Evolutionary conservation across 2,113 vertebrate species (phyloP), one percentile per base, ranked within the genome.

Genomic region (Embiotoca jacksoni): DNA sequence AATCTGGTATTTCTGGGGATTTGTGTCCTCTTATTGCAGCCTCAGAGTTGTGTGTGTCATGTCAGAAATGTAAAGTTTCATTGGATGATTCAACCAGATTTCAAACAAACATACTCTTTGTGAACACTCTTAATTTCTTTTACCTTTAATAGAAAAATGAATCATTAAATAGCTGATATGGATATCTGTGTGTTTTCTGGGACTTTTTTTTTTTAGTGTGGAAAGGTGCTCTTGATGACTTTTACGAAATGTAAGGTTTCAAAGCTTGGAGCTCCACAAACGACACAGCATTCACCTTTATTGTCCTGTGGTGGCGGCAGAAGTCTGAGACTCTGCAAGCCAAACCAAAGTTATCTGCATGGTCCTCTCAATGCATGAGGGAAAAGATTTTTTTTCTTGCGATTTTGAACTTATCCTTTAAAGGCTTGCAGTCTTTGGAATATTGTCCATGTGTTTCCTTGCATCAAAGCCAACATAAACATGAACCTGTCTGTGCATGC

Each of bases 401-500:
- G 15, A 3, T 63, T 60, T 64, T 10, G 14, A 72, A 75, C 49
- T 41, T 53, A 55, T 14, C 30, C 41, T 75, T 75, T 72, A 68
- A 78, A 78, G 64, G 57, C 62, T 11, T 73, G 61, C 64, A 23
- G 82, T 83, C 60, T 52, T 9, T 33, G 46, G 30, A 74, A 88
- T 66, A 83, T 62, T 10, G 37, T 73, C 75, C 57, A 75, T 84
- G 86, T 57, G 65, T 88, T 80, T 80, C 69, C 36, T 85, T 85
- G 72, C 88, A 78, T 89, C 65, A 36, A 60, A 60, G 86, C 90
- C 89, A 92, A 81, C 57, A 16, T 88, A 88, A 93, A 91, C 86
- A 89, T 35, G 7, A 64, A 81, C 92, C 49, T 83, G 88, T 84
- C 89, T 50, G 66, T 56, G 74, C 92, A 70, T 70, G 91, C 80